These are phyloP conservation scores for Stichodactyla mertensii DNA, from an alignment of 64 coral and sea anemone genomes.

Conservation along the genomic window DNA sequence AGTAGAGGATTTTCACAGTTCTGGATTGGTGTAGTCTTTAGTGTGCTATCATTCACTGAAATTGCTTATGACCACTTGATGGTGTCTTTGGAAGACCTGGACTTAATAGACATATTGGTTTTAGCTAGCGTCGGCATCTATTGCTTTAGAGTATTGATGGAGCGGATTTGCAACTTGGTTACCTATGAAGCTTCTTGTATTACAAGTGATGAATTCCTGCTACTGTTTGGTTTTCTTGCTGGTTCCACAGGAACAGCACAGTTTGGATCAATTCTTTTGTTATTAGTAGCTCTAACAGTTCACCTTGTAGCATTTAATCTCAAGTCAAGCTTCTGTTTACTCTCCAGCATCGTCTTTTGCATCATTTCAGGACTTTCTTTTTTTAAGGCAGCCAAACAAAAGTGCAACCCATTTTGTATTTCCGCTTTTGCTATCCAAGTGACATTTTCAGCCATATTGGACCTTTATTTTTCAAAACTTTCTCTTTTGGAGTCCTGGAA, in stretches of 20 bases:
- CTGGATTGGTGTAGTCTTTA: constrained; percentile 96
- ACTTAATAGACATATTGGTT: constrained; percentile 78
- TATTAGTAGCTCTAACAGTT: constrained; percentile 51
- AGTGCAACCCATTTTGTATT: constrained; percentile 92
- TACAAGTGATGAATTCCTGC: constrained; percentile 71
- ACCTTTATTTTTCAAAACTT: constrained; percentile 92
- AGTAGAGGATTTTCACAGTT: constrained; percentile 55
- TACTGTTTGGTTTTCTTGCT: constrained; percentile 64
- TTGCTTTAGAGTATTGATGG: constrained; percentile 46
- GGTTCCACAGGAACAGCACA: constrained; percentile 63
- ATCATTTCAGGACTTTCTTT: constrained; percentile 55
- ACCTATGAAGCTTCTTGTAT: constrained; percentile 57
- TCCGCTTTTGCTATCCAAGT: constrained; percentile 63
- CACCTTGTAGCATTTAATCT: constrained; percentile 84
- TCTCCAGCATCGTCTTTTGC: constrained; percentile 51
- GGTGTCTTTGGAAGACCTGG: constrained; percentile 80
- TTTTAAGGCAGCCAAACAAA: constrained; percentile 77
- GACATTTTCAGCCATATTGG: constrained; percentile 72
- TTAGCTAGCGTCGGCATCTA: constrained; percentile 59
- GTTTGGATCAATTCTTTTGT: constrained; percentile 52
- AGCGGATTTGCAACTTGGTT: constrained; percentile 55
- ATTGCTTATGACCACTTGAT: constrained; percentile 87
- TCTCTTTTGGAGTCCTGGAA: constrained; percentile 94
- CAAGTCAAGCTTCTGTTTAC: constrained; percentile 80
- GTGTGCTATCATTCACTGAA: constrained; percentile 90